These are phyloP conservation scores for Halichoerus grypus DNA, from an alignment of 2,113 vertebrate species.

Conservation along the genomic window DNA sequence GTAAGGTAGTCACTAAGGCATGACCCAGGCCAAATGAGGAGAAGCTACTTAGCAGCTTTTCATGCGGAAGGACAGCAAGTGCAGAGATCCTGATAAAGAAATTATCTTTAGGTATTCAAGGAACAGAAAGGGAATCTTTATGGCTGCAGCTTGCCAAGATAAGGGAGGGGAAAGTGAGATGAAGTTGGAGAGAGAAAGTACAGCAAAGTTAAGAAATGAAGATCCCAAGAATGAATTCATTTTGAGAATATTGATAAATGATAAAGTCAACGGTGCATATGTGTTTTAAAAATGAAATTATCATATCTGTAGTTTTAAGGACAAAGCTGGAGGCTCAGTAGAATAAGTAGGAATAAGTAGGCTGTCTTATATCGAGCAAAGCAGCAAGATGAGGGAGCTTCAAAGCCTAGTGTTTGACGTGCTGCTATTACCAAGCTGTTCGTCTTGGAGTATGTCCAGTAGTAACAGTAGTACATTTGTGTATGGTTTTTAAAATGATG, in stretches of 20 bases:
- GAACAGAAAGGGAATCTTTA: background rate
- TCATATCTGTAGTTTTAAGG: slow-evolving; percentile 61
- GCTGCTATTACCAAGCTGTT: slow-evolving; percentile 76
- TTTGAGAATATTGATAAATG: slow-evolving; percentile 50
- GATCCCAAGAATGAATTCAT: slow-evolving; percentile 63
- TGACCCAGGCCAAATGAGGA: background rate
- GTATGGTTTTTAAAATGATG: slow-evolving; percentile 72
- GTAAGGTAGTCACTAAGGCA: background rate
- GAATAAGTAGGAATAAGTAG: slow-evolving; percentile 71
- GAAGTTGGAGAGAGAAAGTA: background rate
- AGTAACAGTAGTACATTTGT: slow-evolving; percentile 74
- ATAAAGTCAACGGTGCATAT: slow-evolving; percentile 20
- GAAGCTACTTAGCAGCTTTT: background rate
- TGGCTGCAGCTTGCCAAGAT: background rate
- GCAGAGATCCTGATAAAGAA: background rate
- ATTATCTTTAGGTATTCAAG: background rate
- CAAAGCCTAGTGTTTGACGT: slow-evolving; percentile 78
- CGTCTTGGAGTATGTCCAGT: slow-evolving; percentile 66
- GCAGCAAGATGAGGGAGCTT: slow-evolving; percentile 74
- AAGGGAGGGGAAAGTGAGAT: background rate
- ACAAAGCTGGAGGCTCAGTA: slow-evolving; percentile 67
- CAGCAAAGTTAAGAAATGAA: slow-evolving; percentile 34
- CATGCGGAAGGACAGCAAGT: background rate
- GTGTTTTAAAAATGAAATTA: slow-evolving; percentile 56
- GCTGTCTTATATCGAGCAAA: slow-evolving; percentile 58